phyloP scores from a whole-genome alignment of 2,888 invertebrate genomes.

The Dynastes tityus region DNA sequence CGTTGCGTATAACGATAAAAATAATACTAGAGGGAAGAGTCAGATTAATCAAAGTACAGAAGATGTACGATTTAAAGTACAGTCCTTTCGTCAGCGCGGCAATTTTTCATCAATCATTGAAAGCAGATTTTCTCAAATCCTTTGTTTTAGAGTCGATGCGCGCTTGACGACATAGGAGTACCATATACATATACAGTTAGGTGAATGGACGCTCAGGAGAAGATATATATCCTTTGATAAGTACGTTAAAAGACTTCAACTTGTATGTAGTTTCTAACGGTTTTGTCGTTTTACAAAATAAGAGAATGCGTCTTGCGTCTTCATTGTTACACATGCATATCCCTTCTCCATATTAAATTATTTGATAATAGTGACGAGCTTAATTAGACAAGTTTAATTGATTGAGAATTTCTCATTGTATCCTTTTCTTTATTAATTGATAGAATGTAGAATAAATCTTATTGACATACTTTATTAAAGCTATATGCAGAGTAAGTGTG shows the following conservation, averaged over 20 bases:
- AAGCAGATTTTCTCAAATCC: slow-evolving; percentile 43
- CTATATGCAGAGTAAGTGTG: too few relatives aligned
- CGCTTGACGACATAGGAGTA: slow-evolving; percentile 2
- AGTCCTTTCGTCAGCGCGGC: slow-evolving; percentile 11
- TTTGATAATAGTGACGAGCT: too few relatives aligned
- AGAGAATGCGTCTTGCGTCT: too few relatives aligned
- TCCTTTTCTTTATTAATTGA: too few relatives aligned
- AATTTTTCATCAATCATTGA: slow-evolving; percentile 44
- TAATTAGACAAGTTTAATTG: too few relatives aligned
- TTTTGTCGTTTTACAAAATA: background rate
- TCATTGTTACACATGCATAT: too few relatives aligned
- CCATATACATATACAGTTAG: slow-evolving; percentile 30
- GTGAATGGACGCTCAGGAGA: slow-evolving; percentile 9
- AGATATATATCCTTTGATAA: slow-evolving; percentile 36
- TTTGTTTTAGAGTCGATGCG: slow-evolving; percentile 27
- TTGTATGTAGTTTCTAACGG: background rate
- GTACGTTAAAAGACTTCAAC: slow-evolving; percentile 17
- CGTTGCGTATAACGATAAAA: slow-evolving; percentile 17
- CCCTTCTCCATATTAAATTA: too few relatives aligned
- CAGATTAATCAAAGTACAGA: slow-evolving; percentile 41
- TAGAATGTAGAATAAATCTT: too few relatives aligned
- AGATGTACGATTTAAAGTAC: slow-evolving; percentile 23
- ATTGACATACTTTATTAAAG: too few relatives aligned
- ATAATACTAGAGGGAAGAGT: slow-evolving; percentile 8
- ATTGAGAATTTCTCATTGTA: too few relatives aligned